These are phyloP conservation scores for Atethmia centrago DNA, from an alignment of 2,888 invertebrate species.

Conservation along the genomic window DNA sequence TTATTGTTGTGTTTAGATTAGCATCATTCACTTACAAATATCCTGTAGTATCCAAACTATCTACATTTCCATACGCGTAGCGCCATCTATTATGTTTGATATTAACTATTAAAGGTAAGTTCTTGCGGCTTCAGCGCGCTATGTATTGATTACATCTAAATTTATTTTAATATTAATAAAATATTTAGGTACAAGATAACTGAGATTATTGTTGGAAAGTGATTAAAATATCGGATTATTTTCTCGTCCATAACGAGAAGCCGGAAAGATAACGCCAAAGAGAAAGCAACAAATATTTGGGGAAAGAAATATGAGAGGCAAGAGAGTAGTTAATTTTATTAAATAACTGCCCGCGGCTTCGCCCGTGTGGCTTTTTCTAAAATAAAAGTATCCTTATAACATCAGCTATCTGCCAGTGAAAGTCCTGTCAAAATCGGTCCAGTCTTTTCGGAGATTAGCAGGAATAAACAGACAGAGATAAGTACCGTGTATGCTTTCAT, in stretches of 20 bases:
- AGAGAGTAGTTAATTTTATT: not conserved
- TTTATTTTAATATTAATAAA: slow-evolving; percentile 42
- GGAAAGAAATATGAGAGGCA: not conserved
- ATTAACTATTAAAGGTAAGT: slow-evolving; percentile 41
- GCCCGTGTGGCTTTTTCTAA: no score
- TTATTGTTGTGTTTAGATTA: not conserved
- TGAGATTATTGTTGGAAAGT: not conserved
- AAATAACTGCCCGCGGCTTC: no score
- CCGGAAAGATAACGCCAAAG: not conserved
- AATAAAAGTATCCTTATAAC: no score
- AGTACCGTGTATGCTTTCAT: no score
- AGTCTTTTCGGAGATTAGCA: no score
- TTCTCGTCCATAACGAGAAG: not conserved
- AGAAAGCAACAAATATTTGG: not conserved
- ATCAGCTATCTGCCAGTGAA: no score
- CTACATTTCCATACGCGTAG: slow-evolving; percentile 9
- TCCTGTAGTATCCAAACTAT: no score
- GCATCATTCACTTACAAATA: not conserved
- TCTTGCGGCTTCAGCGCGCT: not conserved
- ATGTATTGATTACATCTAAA: slow-evolving; percentile 48
- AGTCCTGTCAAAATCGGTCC: no score
- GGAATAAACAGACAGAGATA: no score
- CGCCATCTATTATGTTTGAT: slow-evolving; percentile 51
- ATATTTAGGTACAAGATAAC: slow-evolving; percentile 8
- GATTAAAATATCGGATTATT: not conserved